Conservation (phyloP, 2,888 invertebrate genomes). For the Euplexia lucipara region DNA sequence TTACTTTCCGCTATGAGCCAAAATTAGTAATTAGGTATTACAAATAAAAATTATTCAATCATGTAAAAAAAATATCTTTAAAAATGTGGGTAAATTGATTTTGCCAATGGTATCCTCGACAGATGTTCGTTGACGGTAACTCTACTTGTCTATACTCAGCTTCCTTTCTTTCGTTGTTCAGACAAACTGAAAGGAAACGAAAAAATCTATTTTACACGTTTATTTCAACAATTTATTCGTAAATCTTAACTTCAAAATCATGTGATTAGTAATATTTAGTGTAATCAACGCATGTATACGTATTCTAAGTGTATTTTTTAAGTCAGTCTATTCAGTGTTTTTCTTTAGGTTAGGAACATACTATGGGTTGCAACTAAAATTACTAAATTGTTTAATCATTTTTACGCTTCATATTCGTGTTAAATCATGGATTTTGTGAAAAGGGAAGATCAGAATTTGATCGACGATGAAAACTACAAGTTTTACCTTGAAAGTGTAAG, state of each 20-base stretch:
- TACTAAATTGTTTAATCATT: slow-evolving; percentile 51
- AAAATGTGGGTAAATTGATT: slow-evolving; percentile 35
- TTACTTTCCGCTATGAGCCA: too few species aligned
- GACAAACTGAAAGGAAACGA: slow-evolving; percentile 75
- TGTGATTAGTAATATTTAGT: slow-evolving; percentile 56
- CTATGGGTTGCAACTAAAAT: slow-evolving; percentile 64
- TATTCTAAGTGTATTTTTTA: slow-evolving; percentile 64
- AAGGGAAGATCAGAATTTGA: slow-evolving; percentile 81
- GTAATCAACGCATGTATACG: slow-evolving; percentile 62
- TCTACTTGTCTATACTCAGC: slow-evolving; percentile 79
- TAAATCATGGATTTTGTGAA: slow-evolving; percentile 86
- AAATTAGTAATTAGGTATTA: too few species aligned
- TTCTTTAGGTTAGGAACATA: slow-evolving; percentile 78
- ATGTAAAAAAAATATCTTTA: neutral
- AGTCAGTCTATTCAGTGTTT: slow-evolving; percentile 68
- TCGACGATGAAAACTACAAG: slow-evolving; percentile 85
- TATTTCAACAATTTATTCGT: slow-evolving; percentile 30
- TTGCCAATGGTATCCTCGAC: slow-evolving; percentile 65
- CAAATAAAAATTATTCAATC: too few species aligned
- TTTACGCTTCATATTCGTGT: slow-evolving; percentile 32
- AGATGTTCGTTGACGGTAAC: slow-evolving; percentile 82
- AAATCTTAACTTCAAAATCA: slow-evolving; percentile 32
- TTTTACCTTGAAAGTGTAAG: slow-evolving; percentile 85
- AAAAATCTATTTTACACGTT: slow-evolving; percentile 57
- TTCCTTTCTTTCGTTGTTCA: slow-evolving; percentile 82